Evolutionary conservation across 1,140 invertebrate genomes (phyloP), one percentile per base, ranked within the genome.

Genomic region (Hyphantria cunea): DNA sequence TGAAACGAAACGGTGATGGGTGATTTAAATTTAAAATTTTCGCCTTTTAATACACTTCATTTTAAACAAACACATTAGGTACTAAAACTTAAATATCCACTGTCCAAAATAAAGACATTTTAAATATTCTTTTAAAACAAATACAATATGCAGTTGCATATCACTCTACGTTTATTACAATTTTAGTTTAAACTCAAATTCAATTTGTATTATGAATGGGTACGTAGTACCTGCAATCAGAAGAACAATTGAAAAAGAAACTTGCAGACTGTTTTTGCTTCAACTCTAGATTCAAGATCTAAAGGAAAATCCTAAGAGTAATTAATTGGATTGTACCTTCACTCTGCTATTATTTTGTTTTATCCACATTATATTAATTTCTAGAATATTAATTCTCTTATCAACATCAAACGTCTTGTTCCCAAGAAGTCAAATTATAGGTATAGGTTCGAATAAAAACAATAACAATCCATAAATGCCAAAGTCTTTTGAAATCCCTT

Each of bases 401-500:
- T 10, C 34, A 37, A 25, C 17, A 25, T 25, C 17, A 25, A 25
- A 25, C 17, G 17, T 25, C 5, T 25, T 25, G 2, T 5, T 25
- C 11, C 45, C 14, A 17, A 47, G 7, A 47, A 17, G 2, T 3
- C 17, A 25, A 25, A 25, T 25, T 25, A 25, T 25, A 25, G 17
- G 17, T 25, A 25, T 25, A 25, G 17, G 17, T 25, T 3, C 5
- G 5, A 25, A 25, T 25, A 25, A 25, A 25, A 47, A 8, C 17
- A 47, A 47, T 17, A 47, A 47, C 45, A 10, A 41, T 9, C 51
- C 34, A 41, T 53, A 53, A 53, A 53, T 41, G 17, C 13, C 14
- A 25, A 53, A 53, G 3, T 37, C 37, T 14, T 41, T 53, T 53
- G 51, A 41, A 53, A 53, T 41, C 34, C 9, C 34, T 53, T 6